Evolutionary conservation across 2,888 invertebrate species (phyloP), one percentile per base, ranked within the genome.

Genomic region (Chrysotoxum bicinctum): DNA sequence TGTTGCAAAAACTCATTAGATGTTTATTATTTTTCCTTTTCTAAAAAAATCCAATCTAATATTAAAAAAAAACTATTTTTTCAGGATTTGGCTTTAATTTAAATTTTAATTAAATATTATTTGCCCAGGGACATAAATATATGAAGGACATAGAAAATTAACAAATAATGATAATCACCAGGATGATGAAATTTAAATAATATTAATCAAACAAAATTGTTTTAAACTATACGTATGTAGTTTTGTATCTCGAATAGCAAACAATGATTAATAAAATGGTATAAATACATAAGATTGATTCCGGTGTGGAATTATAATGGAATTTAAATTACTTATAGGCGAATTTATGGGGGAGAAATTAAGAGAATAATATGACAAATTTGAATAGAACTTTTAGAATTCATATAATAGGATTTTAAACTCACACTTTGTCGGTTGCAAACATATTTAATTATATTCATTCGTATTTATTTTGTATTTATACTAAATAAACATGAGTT

Each of bases 1-100:
- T 70, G 43, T 66, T 32, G 21, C 23, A 40, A 32, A 70, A 76
- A 43, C 52, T 70, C 70, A 72, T 81, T 76, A 81, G 62, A 21
- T 72, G 69, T 45, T 32, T 45, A 40, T 60, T 54, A 54, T 54
- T 54, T 10, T 60, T n/a, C 4, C 16, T 23, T 5, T 23, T 0
- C 9, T 32, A 58, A 58, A 6, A 32, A 54, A 32, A 56, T 12
- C 4, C 2, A 2, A 30, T 16, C 6, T 8, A 5, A 66, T 50
- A 35, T 35, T 66, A 50, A 66, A 35, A 66, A 23, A 50, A 66
- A 66, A 50, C 37, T 0, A 21, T 23, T 32, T 48, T 50, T 66
- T 21, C n/a, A n/a, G n/a, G n/a, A n/a, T n/a, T n/a, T n/a, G n/a
- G n/a, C n/a, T 23, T 66, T 50, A 21, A n/a, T 37, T 66, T 50